Evolutionary conservation across 1,140 invertebrate genomes (phyloP).

Genomic region (Stegodyphus dumicola): DNA sequence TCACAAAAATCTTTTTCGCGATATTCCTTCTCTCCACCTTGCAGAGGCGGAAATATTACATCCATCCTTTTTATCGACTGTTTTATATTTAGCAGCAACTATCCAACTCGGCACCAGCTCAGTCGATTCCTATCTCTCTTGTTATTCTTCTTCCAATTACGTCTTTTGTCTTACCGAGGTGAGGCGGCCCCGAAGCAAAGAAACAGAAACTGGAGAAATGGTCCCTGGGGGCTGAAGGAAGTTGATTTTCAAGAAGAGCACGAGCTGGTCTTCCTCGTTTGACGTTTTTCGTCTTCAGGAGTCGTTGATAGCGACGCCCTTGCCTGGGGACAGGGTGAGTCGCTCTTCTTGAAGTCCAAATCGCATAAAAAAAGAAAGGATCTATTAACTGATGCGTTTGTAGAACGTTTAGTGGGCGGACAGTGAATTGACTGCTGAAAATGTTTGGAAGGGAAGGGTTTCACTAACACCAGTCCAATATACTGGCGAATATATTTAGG

Average conservation of each 20-base stretch:
- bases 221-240: constrained; percentile 2
- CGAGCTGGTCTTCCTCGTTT: background rate
- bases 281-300: background rate
- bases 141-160: background rate
- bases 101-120: background rate
- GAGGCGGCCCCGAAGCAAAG: background rate
- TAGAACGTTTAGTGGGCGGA: constrained; percentile 47
- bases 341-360: background rate
- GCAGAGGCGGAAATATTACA: background rate
- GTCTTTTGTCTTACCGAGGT: background rate
- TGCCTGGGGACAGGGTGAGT: constrained; percentile 26
- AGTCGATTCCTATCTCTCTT: background rate
- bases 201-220: background rate
- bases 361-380: background rate
- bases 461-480: too few relatives aligned
- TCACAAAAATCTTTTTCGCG: too few relatives aligned
- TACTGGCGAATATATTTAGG: too few relatives aligned
- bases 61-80: background rate
- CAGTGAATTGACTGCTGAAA: constrained; percentile 9
- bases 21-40: background rate
- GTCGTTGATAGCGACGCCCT: constrained; percentile 7
- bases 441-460: background rate
- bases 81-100: background rate
- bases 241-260: background rate
- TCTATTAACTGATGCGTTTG: constrained; percentile 43